Evolutionary conservation across 2,797 vertebrate genomes (phyloP).

Genomic region (Sebastiscus albofasciatus): DNA sequence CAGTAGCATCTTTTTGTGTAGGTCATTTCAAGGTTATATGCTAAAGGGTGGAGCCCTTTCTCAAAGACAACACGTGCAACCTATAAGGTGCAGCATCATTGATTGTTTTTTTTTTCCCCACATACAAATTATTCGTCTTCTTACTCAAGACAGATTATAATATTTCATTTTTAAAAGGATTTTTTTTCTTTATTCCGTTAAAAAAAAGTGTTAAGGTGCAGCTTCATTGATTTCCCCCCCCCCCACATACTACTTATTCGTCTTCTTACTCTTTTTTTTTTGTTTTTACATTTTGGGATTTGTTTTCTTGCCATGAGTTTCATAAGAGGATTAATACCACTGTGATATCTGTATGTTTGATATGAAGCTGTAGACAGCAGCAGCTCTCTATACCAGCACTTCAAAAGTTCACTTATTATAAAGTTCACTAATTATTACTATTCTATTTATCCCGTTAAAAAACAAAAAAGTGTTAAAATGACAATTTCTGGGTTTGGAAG

Average conservation of each 20-base stretch:
- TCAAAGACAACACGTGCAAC: not conserved
- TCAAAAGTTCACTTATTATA: not conserved
- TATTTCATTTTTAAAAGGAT: not conserved
- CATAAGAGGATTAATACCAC: not conserved
- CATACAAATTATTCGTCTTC: not conserved
- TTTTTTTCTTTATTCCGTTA: not conserved
- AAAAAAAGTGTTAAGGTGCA: not conserved
- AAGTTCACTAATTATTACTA: not conserved
- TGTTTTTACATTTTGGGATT: too few relatives aligned
- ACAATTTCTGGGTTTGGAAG: not conserved
- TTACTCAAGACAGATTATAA: not conserved
- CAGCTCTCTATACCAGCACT: not conserved
- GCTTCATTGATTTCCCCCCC: not conserved
- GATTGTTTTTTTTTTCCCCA: not conserved
- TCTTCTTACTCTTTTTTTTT: not conserved
- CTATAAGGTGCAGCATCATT: not conserved
- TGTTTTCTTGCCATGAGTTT: not conserved
- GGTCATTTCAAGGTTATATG: constrained; percentile 78
- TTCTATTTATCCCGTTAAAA: not conserved
- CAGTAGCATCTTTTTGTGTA: not conserved
- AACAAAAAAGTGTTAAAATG: not conserved
- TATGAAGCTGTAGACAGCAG: too few relatives aligned
- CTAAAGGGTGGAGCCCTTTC: not conserved
- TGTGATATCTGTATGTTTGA: too few relatives aligned
- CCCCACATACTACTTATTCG: not conserved